Evolutionary conservation across 37 sponge, comb jelly and placozoan genomes (phyloP), one percentile per base, ranked within the genome.

Genomic region (Hormiphora californensis): DNA sequence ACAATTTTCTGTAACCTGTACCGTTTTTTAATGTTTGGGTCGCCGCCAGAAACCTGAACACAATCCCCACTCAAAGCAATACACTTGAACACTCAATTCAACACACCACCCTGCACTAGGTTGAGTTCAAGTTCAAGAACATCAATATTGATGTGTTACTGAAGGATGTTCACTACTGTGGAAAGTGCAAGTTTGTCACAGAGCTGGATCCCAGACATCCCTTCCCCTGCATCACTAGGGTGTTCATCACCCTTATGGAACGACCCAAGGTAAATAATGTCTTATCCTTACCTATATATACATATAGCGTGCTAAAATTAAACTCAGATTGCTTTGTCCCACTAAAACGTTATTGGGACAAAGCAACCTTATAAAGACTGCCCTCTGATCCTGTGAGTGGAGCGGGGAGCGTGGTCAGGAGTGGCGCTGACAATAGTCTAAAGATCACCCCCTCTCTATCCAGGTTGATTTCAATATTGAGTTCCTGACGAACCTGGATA

Each of bases 161-260:
- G 22, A 73, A 73, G 27, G 81, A 73, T 30, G 81, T 73, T 22
- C 81, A 73, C 22, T 73, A 73, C 46, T 73, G 81, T 21, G 81
- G 81, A 7, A 73, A 73, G 81, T 73, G 81, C 43, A 73, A 73
- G 38, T 32, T 73, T 40, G 81, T 73, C n/a, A 46, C 43, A 1
- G 81, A 73, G 81, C 27, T 73, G 9, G 81, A 73, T 46, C 40
- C 40, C 21, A 40, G 30, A 22, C 40, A 41, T 22, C 21, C 5
- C 25, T 73, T 73, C 44, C 81, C 81, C 44, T 73, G 81, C 46
- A 33, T 73, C n/a, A 73, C 41, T 28, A 33, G 81, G 21, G 81
- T 73, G 28, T 73, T 73, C 38, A 73, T 73, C 44, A 73, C 81
- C n/a, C 81, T 73, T 3, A 73, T 73, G 81, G 81, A 73, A 46